A percentile compares a stretch with the other conserved stretches of the same genome.
phyloP scores from a whole-genome alignment of 2,113 vertebrate species.

The Sinocyclocheilus maitianheensis region DNA sequence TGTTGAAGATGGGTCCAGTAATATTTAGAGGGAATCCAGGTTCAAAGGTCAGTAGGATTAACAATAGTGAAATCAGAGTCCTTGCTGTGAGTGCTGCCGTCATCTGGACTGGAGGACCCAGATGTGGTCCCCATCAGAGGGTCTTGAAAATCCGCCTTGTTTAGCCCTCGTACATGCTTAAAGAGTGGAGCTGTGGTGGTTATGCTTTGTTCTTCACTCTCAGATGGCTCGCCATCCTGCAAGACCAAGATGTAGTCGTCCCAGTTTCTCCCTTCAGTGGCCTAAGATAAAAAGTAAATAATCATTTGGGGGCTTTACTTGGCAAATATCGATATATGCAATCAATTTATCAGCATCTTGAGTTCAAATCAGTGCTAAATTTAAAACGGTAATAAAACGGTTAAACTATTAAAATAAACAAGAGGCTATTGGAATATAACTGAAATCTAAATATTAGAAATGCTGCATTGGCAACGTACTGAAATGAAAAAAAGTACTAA shows the following conservation, averaged over 20 bases:
- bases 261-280: constrained; percentile 74
- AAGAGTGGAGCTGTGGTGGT: constrained; percentile 51
- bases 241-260: constrained; percentile 92
- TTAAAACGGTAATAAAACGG: not conserved
- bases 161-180: constrained; percentile 65
- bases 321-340: not conserved
- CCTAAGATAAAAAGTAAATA: constrained; percentile 40
- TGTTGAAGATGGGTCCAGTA: not conserved
- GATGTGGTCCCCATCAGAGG: constrained; percentile 83
- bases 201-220: constrained; percentile 48
- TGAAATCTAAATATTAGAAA: not conserved
- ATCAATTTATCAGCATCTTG: not conserved
- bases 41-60: constrained; percentile 86
- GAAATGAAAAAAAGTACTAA: not conserved
- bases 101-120: constrained; percentile 90
- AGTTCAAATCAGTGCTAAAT: not conserved
- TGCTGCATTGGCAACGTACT: not conserved
- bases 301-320: not conserved
- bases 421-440: not conserved
- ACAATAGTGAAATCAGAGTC: constrained; percentile 99
- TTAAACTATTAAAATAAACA: not conserved
- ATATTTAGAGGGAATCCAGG: constrained; percentile 3
- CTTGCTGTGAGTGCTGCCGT: constrained; percentile 93
- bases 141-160: constrained; percentile 78
- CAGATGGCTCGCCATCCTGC: constrained; percentile 79